A percentile compares a stretch with the other conserved stretches of the same genome.
phyloP scores from a whole-genome alignment of 1,140 invertebrate genomes.

The Diabrotica virgifera region DNA sequence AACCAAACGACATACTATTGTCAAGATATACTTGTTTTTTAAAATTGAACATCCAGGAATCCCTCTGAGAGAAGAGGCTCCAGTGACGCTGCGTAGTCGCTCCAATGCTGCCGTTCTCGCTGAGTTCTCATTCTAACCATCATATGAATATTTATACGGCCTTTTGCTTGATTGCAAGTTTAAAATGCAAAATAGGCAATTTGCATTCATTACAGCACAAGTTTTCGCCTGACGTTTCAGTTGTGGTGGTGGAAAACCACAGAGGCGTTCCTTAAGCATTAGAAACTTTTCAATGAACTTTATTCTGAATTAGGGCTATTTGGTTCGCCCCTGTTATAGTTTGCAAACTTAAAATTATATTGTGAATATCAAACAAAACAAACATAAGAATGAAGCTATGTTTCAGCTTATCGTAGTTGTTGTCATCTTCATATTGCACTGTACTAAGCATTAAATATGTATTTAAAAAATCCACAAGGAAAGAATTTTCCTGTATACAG shows the following conservation, averaged over 20 bases:
- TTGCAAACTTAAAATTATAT: too few species aligned
- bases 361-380: too few species aligned
- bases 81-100: background rate
- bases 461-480: too few species aligned
- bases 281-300: background rate
- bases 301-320: too few species aligned
- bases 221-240: slow-evolving; percentile 25
- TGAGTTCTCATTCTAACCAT: slow-evolving; percentile 18
- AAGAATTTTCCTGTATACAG: too few species aligned
- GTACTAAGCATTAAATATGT: too few species aligned
- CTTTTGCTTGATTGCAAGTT: slow-evolving; percentile 47
- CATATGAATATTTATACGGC: slow-evolving; percentile 43
- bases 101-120: background rate
- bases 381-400: too few species aligned
- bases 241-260: slow-evolving; percentile 1
- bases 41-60: slow-evolving; percentile 1
- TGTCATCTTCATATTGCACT: too few species aligned
- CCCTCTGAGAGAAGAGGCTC: background rate
- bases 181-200: slow-evolving; percentile 49
- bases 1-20: background rate
- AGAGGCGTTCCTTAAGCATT: background rate
- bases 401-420: too few species aligned
- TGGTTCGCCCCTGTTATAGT: too few species aligned
- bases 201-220: slow-evolving; percentile 44
- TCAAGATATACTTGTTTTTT: background rate